phyloP scores from a whole-genome alignment of 2,888 invertebrate genomes.

The Psococerastis gibbosa region DNA sequence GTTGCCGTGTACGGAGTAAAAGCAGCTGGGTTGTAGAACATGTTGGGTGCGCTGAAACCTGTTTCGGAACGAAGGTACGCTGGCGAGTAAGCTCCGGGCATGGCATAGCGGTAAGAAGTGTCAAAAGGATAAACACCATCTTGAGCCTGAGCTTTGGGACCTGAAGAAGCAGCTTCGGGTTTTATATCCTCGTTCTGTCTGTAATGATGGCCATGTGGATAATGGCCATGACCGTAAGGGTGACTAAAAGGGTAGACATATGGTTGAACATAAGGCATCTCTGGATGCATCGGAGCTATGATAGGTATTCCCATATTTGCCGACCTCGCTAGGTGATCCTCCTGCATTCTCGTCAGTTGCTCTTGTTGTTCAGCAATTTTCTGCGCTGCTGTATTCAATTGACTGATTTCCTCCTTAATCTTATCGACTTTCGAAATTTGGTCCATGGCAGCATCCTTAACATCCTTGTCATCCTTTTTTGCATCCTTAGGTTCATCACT shows the following conservation, averaged over 20 bases:
- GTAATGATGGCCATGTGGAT: too few relatives aligned
- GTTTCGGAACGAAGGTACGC: neutral
- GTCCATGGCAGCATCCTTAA: neutral
- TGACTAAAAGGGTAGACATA: too few relatives aligned
- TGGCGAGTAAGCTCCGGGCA: too few relatives aligned
- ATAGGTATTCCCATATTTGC: neutral
- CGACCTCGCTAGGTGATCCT: neutral
- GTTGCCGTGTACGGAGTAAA: neutral
- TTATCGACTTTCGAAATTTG: neutral
- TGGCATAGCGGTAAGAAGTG: neutral
- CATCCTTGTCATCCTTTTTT: too few relatives aligned
- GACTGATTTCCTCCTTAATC: constrained; percentile 1
- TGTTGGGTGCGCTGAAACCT: neutral
- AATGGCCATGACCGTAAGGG: neutral
- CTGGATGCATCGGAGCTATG: too few relatives aligned
- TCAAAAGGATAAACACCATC: too few relatives aligned
- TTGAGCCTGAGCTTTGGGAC: too few relatives aligned
- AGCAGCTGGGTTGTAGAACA: neutral
- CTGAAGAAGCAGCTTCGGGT: too few relatives aligned
- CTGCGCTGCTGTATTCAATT: neutral
- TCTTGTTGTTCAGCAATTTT: constrained; percentile 1
- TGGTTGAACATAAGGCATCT: too few relatives aligned
- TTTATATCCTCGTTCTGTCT: too few relatives aligned
- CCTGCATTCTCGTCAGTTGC: neutral
- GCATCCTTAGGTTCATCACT: too few relatives aligned